Conservation (phyloP, 2,113 vertebrate species). For the Cervus canadensis region DNA sequence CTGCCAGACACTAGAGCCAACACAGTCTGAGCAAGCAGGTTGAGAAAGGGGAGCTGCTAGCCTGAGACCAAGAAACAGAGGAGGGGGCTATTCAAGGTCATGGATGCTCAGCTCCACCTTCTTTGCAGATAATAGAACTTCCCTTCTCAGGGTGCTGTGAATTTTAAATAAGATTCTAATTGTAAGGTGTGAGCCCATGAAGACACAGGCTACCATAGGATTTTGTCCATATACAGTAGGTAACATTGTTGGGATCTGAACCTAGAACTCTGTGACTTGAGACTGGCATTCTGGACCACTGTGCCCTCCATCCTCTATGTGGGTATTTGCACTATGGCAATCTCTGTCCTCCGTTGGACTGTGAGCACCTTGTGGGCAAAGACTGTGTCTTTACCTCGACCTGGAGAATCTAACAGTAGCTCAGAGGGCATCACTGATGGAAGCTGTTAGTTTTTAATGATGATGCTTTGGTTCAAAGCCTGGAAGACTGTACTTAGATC, state of each 20-base stretch:
- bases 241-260: not conserved
- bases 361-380: not conserved
- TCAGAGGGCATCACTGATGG: not conserved
- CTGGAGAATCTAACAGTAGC: not conserved
- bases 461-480: not conserved
- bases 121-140: not conserved
- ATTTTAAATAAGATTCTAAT: not conserved
- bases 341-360: not conserved
- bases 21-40: not conserved
- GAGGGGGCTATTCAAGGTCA: not conserved
- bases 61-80: not conserved
- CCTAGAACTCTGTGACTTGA: not conserved
- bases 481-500: not conserved
- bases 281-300: not conserved
- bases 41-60: not conserved
- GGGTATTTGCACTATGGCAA: not conserved
- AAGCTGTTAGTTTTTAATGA: not conserved
- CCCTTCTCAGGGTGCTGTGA: not conserved
- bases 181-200: not conserved
- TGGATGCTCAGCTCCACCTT: not conserved
- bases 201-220: not conserved
- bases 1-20: not conserved
- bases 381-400: not conserved
- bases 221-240: not conserved
- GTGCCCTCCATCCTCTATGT: not conserved